Percentiles rank a stretch among this genome's conserved stretches.
phyloP scores from a whole-genome alignment of 2,113 vertebrate species.

The Apodemus sylvaticus region DNA sequence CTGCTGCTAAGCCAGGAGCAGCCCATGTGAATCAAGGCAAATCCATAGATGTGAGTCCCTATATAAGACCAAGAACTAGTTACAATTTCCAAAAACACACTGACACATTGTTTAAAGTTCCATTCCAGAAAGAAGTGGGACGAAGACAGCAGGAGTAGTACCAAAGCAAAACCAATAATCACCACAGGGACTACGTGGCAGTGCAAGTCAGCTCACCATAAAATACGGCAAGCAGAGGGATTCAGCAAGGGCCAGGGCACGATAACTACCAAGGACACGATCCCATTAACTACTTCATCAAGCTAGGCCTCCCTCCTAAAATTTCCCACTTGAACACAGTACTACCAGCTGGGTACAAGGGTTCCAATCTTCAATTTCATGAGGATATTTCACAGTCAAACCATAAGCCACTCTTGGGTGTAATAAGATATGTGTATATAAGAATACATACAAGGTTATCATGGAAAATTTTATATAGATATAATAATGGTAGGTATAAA shows the following conservation, averaged over 20 bases:
- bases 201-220: background rate
- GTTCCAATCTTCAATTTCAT: background rate
- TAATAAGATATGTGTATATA: background rate
- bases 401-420: background rate
- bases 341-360: background rate
- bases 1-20: background rate
- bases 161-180: background rate
- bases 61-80: background rate
- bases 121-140: background rate
- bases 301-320: background rate
- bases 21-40: background rate
- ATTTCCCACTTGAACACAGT: background rate
- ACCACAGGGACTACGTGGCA: background rate
- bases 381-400: background rate
- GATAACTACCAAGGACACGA: background rate
- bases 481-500: too few relatives aligned
- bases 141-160: background rate
- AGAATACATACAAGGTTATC: too few relatives aligned
- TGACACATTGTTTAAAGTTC: background rate
- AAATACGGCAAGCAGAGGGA: background rate
- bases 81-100: background rate
- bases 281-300: background rate
- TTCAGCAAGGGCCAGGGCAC: background rate
- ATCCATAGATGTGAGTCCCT: background rate
- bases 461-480: too few relatives aligned